Base-by-base conservation (phyloP, 2,113 vertebrate genomes). In the Delphinus delphis region DNA sequence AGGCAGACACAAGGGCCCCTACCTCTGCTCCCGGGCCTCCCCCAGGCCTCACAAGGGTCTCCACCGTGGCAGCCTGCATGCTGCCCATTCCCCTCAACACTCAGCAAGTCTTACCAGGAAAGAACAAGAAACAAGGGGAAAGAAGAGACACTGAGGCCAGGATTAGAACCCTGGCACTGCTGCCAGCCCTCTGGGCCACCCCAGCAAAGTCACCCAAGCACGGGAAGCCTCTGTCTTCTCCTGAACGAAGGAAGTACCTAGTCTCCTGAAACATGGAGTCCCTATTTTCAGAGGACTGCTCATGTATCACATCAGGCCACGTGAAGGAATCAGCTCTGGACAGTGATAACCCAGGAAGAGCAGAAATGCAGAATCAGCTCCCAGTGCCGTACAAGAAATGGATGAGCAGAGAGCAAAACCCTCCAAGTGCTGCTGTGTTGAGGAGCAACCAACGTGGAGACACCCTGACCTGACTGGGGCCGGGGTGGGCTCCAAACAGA, bases 1-100 rank as follows among this genome's bases (percentile, higher is more conserved):
- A 82, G 92, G 95, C 98, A 96, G 93, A 77, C 70, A 82, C 0
- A 11, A 83, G 83, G 73, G 84, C 81, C 80, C 88, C 85, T 63
- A 31, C 28, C 71, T n/a, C 23, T 9, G 20, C 86, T 21, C 86
- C 67, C 0, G 9, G 9, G 38, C 63, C 96, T 84, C 96, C 53
- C 84, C 86, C 25, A 1, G 26, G 65, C 96, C 81, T 74, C 94
- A 38, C 67, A 25, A 44, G 67, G 94, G 82, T 92, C 70, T 79
- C 70, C 17, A 23, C 50, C 82, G 4, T 21, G 4, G 84, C 81
- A 76, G 70, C 89, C 93, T 67, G 41, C 41, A 18, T 1, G 0
- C 70, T 26, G 41, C n/a, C 10, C 38, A 5, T 11, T 23, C 63
- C 88, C 84, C 80, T 70, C 13, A 67, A 36, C 31, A 33, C 6